Percentiles rank a stretch among this genome's conserved stretches.
These are phyloP conservation scores for Coelopa frigida DNA, from an alignment of 1,140 invertebrate genomes.

Conservation along the genomic window DNA sequence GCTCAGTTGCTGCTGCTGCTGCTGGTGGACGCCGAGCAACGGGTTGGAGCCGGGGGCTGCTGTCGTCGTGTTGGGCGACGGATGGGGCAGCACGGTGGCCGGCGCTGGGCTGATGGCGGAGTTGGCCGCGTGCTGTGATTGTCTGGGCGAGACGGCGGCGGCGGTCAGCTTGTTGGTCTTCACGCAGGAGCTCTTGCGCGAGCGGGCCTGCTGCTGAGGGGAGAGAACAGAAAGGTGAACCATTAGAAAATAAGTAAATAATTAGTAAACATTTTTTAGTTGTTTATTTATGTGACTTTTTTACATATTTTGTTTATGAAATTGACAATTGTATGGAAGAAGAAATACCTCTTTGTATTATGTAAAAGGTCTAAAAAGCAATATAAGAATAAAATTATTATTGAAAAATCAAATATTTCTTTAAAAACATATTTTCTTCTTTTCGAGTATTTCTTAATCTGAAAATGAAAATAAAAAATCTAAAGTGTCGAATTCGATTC, in stretches of 20 bases:
- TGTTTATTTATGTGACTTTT: not conserved
- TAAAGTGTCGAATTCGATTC: too few species aligned
- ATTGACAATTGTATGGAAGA: too few species aligned
- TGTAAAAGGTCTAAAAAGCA: too few species aligned
- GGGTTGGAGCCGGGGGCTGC: not conserved
- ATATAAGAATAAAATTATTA: too few species aligned
- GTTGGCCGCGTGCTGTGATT: slow-evolving; percentile 10
- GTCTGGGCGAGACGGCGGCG: slow-evolving; percentile 36
- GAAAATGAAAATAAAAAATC: too few species aligned
- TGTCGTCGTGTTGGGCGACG: slow-evolving; percentile 37
- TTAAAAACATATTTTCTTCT: too few species aligned
- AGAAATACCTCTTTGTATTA: too few species aligned
- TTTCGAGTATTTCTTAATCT: too few species aligned
- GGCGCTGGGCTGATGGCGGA: slow-evolving; percentile 36
- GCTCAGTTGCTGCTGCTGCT: slow-evolving; percentile 12
- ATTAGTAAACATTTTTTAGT: slow-evolving; percentile 5
- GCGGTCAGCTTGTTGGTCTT: slow-evolving; percentile 17
- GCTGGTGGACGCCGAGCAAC: slow-evolving; percentile 9
- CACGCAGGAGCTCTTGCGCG: slow-evolving; percentile 31
- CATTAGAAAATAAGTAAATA: slow-evolving; percentile 6
- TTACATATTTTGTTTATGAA: not conserved
- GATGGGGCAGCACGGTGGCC: slow-evolving; percentile 37
- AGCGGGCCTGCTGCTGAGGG: slow-evolving; percentile 26
- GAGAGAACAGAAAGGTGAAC: slow-evolving; percentile 2
- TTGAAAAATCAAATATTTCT: too few species aligned